Conservation (phyloP, 92 coral and sea anemone genomes). For the Zoanthus solanderi region DNA sequence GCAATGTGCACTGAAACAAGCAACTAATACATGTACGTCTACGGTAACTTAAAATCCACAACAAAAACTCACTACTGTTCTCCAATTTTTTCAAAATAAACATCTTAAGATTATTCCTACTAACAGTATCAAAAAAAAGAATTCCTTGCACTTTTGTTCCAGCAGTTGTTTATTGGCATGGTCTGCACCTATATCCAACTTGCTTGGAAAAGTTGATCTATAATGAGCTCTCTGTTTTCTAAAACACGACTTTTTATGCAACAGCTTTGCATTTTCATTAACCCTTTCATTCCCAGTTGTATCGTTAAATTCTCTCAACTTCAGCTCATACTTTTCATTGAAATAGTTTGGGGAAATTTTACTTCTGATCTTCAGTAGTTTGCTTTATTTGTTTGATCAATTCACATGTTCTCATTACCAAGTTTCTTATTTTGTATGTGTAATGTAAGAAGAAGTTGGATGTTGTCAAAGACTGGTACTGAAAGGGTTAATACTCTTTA, state of each 20-base stretch:
- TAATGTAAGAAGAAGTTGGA: too few species aligned
- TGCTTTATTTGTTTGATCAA: too few species aligned
- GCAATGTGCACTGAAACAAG: not conserved
- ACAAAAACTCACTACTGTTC: constrained; percentile 6
- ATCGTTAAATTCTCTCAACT: too few species aligned
- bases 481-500: not conserved
- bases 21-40: not conserved
- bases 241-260: constrained; percentile 2
- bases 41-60: not conserved
- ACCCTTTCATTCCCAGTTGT: too few species aligned
- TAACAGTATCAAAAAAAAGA: constrained; percentile 13
- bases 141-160: constrained; percentile 6
- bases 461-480: too few species aligned
- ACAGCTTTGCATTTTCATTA: too few species aligned
- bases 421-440: too few species aligned
- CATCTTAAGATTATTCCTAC: constrained; percentile 3
- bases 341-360: too few species aligned
- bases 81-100: constrained; percentile 3
- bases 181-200: not conserved
- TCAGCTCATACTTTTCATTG: too few species aligned
- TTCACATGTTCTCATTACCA: too few species aligned
- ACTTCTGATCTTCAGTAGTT: too few species aligned
- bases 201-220: not conserved
- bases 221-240: not conserved
- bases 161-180: not conserved